Base-by-base conservation (phyloP, 53 echinoderm and acorn worm genomes). In the Echinometra lucunter region DNA sequence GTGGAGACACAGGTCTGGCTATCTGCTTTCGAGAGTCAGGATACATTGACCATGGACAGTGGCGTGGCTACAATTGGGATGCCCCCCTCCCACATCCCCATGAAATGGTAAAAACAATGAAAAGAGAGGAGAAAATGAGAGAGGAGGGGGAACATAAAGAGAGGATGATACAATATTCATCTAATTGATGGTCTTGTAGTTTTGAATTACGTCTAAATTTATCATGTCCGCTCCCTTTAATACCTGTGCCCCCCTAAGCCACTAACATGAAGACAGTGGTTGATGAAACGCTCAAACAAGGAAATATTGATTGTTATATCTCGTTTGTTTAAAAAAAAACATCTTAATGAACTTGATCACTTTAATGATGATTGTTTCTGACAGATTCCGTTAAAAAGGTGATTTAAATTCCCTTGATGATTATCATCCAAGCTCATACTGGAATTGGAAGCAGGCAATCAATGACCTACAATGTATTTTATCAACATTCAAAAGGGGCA, bases 21-120 rank as follows among this genome's bases (percentile, higher is more conserved):
- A 85, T 49, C 85, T 49, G 85, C 49, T 85, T 40, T 42, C 78
- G 78, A 42, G 40, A 78, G 40, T 42, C 38, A 78, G 38, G 78
- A 10, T 15, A 34, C 35, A 72, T 72, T 16, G 72, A 72, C 35
- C 72, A 16, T 10, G 11, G 35, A 70, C 7, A 28, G 3, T 13
- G 72, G 35, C 35, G 25, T 25, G 25, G 21, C 63, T 53, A 53
- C 53, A 4, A n/a, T n/a, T n/a, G 53, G 53, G 53, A 53, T 11
- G 53, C 53, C 53, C 53, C 53, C 53, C 53, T 13, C 53, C 53
- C 53, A 9, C 53, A 1, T 13, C 53, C 49, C 49, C 49, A 49
- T 53, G 53, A 4, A 53, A 53, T 53, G 2, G 53, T 53, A 13
- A 53, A 4, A 53, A 53, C 8, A 2, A 4, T 53, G 4, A 53